Base-by-base conservation (phyloP, 1,140 invertebrate genomes). In the Elymnias hypermnestra region DNA sequence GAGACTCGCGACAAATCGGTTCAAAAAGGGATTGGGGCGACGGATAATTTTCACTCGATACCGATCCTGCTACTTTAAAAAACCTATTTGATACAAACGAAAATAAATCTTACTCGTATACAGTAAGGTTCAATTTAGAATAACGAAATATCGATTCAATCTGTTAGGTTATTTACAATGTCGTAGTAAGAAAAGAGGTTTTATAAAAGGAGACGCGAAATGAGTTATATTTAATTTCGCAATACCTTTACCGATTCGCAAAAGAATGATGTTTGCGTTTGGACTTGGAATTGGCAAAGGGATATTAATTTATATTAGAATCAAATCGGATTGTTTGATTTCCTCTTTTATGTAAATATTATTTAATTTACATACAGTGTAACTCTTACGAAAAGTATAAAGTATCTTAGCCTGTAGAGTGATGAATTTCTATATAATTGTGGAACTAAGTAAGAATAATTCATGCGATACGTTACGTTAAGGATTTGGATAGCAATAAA, bases 11-110 rank as follows among this genome's bases (percentile, higher is more conserved):
- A 75, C 71, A 75, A 78, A 78, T 82, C 74, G 67, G 53, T 69
- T 76, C 74, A 76, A 75, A 36, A 78, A 65, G 63, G 70, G 75
- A 64, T 62, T 58, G 57, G 47, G 61, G 63, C 62, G 58, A 60
- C 60, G 68, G 64, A 76, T 72, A 71, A 82, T 78, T 78, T 75
- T 76, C 69, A 74, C 72, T 77, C 71, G 61, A 74, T 72, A 72
- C 63, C 57, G 55, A 74, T 67, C 71, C 43, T 51, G 65, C 67
- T 74, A 77, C 72, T 79, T 64, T 48, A 59, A 67, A 70, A 63
- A 52, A 57, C 13, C 12, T 23, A 12, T 33, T 8, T 9, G 1
- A n/a, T 7, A 12, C 49, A 42, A 38, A 29, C n/a, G 1, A 69
- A 57, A 40, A 48, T 48, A 2, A 38, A 59, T 33, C 22, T 10